phyloP scores from a whole-genome alignment of 2,888 invertebrate species.

The Calameuta pallipes region DNA sequence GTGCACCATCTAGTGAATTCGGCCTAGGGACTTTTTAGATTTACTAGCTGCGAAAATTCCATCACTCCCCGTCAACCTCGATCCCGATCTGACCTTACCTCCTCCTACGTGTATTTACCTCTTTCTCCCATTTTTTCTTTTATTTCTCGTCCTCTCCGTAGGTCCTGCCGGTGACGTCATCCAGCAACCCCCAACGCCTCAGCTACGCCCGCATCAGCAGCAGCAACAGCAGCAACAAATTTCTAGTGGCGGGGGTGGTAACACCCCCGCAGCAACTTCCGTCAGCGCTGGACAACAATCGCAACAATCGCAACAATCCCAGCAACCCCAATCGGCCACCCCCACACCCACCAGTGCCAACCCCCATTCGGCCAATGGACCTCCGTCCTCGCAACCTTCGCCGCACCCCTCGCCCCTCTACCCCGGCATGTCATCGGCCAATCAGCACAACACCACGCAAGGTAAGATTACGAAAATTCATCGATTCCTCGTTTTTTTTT shows the following conservation, averaged over 20 bases:
- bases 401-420: constrained; percentile 62
- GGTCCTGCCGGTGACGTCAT: constrained; percentile 52
- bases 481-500: too few species aligned
- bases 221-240: constrained; percentile 66
- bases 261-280: constrained; percentile 58
- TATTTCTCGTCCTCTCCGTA: constrained; percentile 20
- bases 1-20: neutral
- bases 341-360: constrained; percentile 56
- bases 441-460: constrained; percentile 60
- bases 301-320: constrained; percentile 67
- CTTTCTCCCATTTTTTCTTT: constrained; percentile 3
- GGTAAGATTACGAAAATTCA: constrained; percentile 40
- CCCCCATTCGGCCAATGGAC: constrained; percentile 53
- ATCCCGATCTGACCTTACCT: neutral
- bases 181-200: constrained; percentile 64
- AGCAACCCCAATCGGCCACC: constrained; percentile 61
- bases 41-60: constrained; percentile 8
- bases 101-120: neutral
- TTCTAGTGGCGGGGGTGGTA: constrained; percentile 46
- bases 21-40: neutral
- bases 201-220: constrained; percentile 62
- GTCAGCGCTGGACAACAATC: constrained; percentile 42
- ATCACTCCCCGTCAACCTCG: neutral
- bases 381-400: constrained; percentile 56
- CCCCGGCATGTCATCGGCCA: constrained; percentile 53